Evolutionary conservation across 2,797 vertebrate species (phyloP).

Genomic region (Alca torda): DNA sequence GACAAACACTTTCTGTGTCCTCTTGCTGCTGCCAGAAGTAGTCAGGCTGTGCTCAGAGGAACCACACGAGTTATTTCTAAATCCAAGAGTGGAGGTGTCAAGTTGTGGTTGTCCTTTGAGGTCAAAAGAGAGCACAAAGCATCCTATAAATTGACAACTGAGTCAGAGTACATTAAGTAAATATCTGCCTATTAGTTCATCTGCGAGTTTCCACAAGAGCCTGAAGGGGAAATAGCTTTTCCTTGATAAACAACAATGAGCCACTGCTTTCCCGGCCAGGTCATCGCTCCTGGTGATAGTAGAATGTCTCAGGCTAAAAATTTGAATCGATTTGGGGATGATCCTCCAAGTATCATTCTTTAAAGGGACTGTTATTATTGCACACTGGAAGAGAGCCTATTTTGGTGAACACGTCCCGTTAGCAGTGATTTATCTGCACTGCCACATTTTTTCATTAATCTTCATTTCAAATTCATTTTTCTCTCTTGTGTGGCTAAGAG

Average conservation of each 20-base stretch:
- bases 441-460: background rate
- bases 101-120: background rate
- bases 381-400: background rate
- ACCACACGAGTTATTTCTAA: background rate
- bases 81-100: background rate
- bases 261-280: background rate
- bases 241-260: background rate
- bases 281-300: background rate
- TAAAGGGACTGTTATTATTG: background rate
- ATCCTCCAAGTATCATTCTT: background rate
- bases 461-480: background rate
- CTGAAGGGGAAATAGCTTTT: constrained; percentile 5
- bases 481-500: background rate
- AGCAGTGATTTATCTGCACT: constrained; percentile 26
- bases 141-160: background rate
- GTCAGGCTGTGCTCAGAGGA: background rate
- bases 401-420: background rate
- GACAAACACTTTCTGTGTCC: background rate
- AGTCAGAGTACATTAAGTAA: background rate
- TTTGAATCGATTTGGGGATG: background rate
- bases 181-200: background rate
- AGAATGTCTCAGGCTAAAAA: background rate
- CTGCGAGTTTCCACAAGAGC: background rate
- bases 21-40: background rate
- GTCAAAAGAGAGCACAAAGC: background rate